These are phyloP conservation scores for Notechis scutatus DNA, from an alignment of 2,113 vertebrate species.

Conservation along the genomic window DNA sequence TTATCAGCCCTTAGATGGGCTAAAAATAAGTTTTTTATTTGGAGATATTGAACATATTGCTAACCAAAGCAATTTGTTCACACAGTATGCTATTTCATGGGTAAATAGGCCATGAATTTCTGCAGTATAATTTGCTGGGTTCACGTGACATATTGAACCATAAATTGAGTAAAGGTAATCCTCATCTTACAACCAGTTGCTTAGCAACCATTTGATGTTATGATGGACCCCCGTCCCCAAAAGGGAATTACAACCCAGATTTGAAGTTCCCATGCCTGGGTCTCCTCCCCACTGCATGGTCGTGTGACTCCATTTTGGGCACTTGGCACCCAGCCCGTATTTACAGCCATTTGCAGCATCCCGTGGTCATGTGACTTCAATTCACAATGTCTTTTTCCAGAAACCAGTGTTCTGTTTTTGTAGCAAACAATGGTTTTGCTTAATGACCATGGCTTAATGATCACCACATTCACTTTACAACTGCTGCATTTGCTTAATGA, in stretches of 20 bases:
- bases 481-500: not conserved
- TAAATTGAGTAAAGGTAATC: not conserved
- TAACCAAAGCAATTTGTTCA: not conserved
- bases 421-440: not conserved
- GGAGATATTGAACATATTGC: not conserved
- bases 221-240: too few species aligned
- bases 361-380: not conserved
- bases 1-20: not conserved
- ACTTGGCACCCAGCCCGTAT: not conserved
- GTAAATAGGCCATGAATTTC: not conserved
- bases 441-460: not conserved
- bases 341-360: too few species aligned
- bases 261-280: not conserved
- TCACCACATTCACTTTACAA: not conserved
- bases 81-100: not conserved
- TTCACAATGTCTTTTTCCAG: not conserved
- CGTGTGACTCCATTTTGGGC: not conserved
- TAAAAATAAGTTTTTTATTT: not conserved
- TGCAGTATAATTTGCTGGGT: not conserved
- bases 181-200: not conserved
- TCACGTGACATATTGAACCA: not conserved
- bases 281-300: not conserved
- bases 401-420: not conserved
- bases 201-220: not conserved
- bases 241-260: not conserved